Evolutionary conservation across 2,113 vertebrate species (phyloP), one percentile per base, ranked within the genome.

Genomic region (Hystrix cristata): DNA sequence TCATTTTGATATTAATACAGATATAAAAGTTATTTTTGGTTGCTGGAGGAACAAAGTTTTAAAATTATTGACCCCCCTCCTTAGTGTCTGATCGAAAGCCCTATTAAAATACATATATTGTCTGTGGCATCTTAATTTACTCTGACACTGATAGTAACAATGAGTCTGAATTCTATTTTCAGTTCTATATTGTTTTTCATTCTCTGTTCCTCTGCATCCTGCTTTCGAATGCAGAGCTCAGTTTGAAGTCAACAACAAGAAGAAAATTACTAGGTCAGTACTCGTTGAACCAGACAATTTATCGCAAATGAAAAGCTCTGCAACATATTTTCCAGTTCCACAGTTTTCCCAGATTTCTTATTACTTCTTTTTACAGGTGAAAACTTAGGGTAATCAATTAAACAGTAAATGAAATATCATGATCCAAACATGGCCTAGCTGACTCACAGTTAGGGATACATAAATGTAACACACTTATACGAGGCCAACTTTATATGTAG

Each of bases 301-400:
- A 15, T 94, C 86, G 96, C 79, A 84, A 94, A 87, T 94, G 65
- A 96, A 90, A 93, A 96, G 55, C 46, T 90, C 21, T 43, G 80
- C 48, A 82, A 95, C 14, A 15, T 72, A 82, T 95, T 97, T 97
- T 97, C 81, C 48, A 97, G 79, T 96, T 96, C 55, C 90, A 91
- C 71, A 92, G 84, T 91, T 95, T 97, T 43, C 57, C 38, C 65
- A 78, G 51, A 85, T 90, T 95, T 95, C 90, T 96, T 51, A 94
- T 97, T 97, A 94, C 89, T 93, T 80, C 53, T 69, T 95, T 97
- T 96, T 90, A 87, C 59, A 95, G 89, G 87, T 93, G 89, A 96
- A 94, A 97, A 93, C 53, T 87, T 90, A 62, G 91, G 76, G 23
- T 90, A 95, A 95, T 96, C 86, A 97, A 69, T 94, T 93, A 91